Evolutionary conservation across 2,888 invertebrate genomes (phyloP).

Genomic region (Hirtodrosophila histrioides): DNA sequence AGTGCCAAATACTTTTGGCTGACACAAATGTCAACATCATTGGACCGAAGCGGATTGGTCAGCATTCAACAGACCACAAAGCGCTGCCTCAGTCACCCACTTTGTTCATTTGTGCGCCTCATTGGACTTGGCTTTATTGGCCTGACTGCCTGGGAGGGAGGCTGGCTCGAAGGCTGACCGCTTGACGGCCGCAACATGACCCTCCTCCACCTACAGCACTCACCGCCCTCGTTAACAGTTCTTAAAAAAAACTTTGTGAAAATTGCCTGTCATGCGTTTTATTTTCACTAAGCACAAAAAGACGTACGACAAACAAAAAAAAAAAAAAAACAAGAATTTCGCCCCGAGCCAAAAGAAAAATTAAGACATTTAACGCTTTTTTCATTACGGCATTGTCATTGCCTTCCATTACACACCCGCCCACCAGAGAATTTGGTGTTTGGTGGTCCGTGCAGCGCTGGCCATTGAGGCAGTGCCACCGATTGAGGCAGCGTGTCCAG

Average conservation of each 20-base stretch:
- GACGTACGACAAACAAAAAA: slow-evolving; percentile 4
- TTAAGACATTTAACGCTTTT: slow-evolving; percentile 78
- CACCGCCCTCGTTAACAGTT: slow-evolving; percentile 47
- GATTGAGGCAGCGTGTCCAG: slow-evolving; percentile 12
- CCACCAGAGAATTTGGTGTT: neutral
- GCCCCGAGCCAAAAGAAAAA: slow-evolving; percentile 55
- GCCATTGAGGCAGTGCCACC: slow-evolving; percentile 8
- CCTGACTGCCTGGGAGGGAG: slow-evolving; percentile 10
- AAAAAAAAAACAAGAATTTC: neutral
- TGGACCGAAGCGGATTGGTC: slow-evolving; percentile 43
- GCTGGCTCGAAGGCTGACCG: slow-evolving; percentile 1
- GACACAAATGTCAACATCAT: slow-evolving; percentile 76
- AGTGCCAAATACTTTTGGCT: slow-evolving; percentile 64
- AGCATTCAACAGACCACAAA: slow-evolving; percentile 68
- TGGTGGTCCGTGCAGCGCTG: too few relatives aligned
- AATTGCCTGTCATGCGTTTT: slow-evolving; percentile 76
- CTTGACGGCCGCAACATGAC: slow-evolving; percentile 7
- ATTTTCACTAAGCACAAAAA: slow-evolving; percentile 53
- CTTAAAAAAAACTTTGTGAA: slow-evolving; percentile 65
- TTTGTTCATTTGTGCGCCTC: slow-evolving; percentile 73
- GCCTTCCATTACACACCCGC: neutral
- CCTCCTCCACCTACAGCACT: neutral
- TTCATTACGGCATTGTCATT: slow-evolving; percentile 66
- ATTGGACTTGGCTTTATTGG: slow-evolving; percentile 64
- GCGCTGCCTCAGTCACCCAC: slow-evolving; percentile 42